These are phyloP conservation scores for Ammodytes dubius DNA, from an alignment of 2,113 vertebrate genomes.

Conservation along the genomic window DNA sequence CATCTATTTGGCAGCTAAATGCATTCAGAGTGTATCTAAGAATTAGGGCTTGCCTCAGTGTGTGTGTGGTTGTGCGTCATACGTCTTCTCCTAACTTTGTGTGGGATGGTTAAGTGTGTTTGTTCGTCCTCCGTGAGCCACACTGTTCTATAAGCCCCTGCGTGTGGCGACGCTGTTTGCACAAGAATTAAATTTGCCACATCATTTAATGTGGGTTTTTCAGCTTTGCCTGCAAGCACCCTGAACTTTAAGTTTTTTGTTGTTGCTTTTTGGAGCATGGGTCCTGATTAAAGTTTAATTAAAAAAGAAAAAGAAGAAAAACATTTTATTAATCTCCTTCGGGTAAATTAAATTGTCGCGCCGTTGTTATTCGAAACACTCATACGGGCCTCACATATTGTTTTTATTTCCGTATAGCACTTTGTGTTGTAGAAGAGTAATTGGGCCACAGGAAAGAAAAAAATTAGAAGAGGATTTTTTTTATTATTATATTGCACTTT, in stretches of 20 bases:
- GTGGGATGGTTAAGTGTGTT: constrained; percentile 17
- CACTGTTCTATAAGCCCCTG: not conserved
- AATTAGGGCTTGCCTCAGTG: not conserved
- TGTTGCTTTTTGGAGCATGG: not conserved
- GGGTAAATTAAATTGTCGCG: too few species aligned
- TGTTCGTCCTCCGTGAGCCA: not conserved
- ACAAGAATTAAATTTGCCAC: constrained; percentile 57
- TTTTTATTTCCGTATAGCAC: too few species aligned
- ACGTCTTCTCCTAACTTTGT: not conserved
- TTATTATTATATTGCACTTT: too few species aligned
- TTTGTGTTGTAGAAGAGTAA: too few species aligned
- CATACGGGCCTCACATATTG: too few species aligned
- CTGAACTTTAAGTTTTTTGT: not conserved
- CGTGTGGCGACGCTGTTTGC: constrained; percentile 48
- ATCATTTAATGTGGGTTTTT: constrained; percentile 38
- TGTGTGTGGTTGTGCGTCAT: constrained; percentile 10
- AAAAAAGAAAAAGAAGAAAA: too few species aligned
- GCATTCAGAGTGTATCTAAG: not conserved
- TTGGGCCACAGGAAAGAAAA: too few species aligned
- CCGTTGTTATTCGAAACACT: too few species aligned
- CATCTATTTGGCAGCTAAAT: not conserved
- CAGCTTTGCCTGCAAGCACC: not conserved
- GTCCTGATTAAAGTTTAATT: not conserved
- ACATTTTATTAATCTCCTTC: too few species aligned
- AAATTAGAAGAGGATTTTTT: too few species aligned